Base-by-base conservation (phyloP, 1,140 invertebrate genomes). In the Drosophila fuyamai region DNA sequence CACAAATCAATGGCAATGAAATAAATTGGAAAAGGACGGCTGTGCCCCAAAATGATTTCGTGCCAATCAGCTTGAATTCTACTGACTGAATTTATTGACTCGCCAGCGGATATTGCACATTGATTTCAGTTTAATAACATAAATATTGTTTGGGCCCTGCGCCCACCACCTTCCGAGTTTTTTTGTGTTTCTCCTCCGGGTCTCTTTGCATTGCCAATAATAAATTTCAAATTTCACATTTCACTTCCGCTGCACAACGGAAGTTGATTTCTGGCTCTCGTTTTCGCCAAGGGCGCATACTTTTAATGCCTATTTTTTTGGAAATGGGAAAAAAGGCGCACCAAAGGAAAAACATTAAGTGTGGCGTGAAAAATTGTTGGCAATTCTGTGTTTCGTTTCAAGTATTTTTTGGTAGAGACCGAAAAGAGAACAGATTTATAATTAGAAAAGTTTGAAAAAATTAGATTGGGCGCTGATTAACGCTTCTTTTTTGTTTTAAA, bases 171-270 rank as follows among this genome's bases (percentile, higher is more conserved):
- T 23, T 6, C 9, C n/a, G 35, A 13, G 36, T 43, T 50, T 35
- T 46, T 18, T 48, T 43, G 18, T 38, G 32, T 54, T 50, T 43
- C n/a, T 56, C 56, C 51, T 68, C 43, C 2, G 57, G 27, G 32
- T 62, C 66, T 62, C 73, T 76, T 56, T 67, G 63, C 67, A 76
- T 71, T 76, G 54, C 62, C 75, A 63, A 79, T 73, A 82, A 83
- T 82, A 82, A 71, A 83, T 79, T 78, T 82, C 68, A 71, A 83
- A 83, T 83, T 83, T 83, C 80, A 83, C 76, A 83, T 83, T 83
- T 83, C 80, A 76, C 80, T 79, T 84, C 80, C 81, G 79, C 62
- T 77, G 62, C 70, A 74, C 74, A 81, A 68, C 67, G 74, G 79
- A 81, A 74, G 79, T 67, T 51, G 79, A 81, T 77, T 81, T 81